Conservation (phyloP, 1,140 invertebrate species). For the Lutraria rhynchaena region DNA sequence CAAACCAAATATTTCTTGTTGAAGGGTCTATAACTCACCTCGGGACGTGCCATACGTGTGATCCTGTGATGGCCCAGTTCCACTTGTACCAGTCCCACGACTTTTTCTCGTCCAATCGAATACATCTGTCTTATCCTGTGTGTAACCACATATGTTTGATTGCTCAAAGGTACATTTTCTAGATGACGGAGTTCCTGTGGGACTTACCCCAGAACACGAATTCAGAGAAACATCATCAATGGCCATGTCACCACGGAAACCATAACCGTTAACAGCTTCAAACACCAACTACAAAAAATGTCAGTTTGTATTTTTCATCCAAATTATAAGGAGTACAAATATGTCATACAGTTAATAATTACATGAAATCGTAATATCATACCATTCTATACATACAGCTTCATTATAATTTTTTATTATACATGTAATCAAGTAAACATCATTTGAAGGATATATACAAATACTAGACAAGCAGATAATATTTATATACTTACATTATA, state of each 20-base stretch:
- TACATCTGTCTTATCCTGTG: slow-evolving; percentile 67
- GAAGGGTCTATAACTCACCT: too few relatives aligned
- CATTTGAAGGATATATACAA: too few relatives aligned
- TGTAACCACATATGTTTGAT: slow-evolving; percentile 75
- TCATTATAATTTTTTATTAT: too few relatives aligned
- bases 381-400: too few relatives aligned
- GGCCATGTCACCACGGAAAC: slow-evolving; percentile 74
- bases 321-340: too few relatives aligned
- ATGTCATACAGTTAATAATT: too few relatives aligned
- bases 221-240: slow-evolving; percentile 72
- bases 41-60: slow-evolving; percentile 69
- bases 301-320: too few relatives aligned
- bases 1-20: too few relatives aligned
- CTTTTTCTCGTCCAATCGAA: slow-evolving; percentile 71
- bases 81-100: slow-evolving; percentile 56
- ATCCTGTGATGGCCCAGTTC: slow-evolving; percentile 69
- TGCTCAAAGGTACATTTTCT: slow-evolving; percentile 77
- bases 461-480: too few relatives aligned
- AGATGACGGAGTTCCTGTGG: neutral
- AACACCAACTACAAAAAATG: slow-evolving; percentile 84
- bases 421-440: too few relatives aligned
- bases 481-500: slow-evolving; percentile 67
- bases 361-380: too few relatives aligned
- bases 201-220: slow-evolving; percentile 63
- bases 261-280: slow-evolving; percentile 84